Conservation (phyloP, 2,797 vertebrate genomes). For the Crocodylus rhombifer region DNA sequence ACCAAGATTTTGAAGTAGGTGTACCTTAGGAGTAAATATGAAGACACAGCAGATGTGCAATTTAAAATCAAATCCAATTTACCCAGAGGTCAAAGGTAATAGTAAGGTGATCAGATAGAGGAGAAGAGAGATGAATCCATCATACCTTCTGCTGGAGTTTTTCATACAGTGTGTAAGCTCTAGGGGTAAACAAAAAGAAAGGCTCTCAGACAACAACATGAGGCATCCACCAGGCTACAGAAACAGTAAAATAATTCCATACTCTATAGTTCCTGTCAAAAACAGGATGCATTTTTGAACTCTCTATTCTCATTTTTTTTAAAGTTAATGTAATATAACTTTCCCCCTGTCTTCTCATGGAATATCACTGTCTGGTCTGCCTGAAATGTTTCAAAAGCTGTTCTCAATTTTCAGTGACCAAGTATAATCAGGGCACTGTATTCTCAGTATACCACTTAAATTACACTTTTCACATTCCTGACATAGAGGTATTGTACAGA, state of each 20-base stretch:
- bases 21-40: conserved; percentile 75
- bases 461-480: not conserved
- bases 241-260: not conserved
- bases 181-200: conserved; percentile 7
- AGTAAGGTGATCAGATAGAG: conserved; percentile 4
- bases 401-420: conserved; percentile 21
- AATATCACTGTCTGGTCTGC: not conserved
- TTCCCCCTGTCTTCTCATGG: not conserved
- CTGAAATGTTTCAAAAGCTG: conserved; percentile 35
- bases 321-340: not conserved
- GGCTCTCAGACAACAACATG: not conserved
- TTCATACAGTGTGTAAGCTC: not conserved
- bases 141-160: conserved; percentile 23
- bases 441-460: conserved; percentile 27
- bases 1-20: conserved; percentile 42
- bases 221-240: not conserved
- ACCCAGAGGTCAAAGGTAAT: conserved; percentile 59
- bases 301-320: not conserved
- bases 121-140: conserved; percentile 35
- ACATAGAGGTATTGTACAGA: not conserved
- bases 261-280: not conserved
- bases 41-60: conserved; percentile 71
- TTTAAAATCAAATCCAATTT: conserved; percentile 79
- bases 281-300: not conserved
- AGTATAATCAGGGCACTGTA: not conserved